Base-by-base conservation (phyloP, 2,797 vertebrate species). In the Melanotaenia maccullochi region DNA sequence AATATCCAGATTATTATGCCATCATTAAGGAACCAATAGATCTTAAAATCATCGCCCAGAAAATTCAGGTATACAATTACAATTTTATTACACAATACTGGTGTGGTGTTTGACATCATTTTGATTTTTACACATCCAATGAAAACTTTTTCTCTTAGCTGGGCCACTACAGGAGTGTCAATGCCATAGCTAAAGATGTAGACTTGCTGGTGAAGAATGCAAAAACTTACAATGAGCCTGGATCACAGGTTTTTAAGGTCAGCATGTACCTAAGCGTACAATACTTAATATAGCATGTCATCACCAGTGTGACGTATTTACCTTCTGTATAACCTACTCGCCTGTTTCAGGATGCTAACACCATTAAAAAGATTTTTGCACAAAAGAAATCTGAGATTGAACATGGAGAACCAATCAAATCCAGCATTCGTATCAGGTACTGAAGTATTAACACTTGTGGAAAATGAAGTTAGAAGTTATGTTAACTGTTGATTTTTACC, bases 1-100 rank as follows among this genome's bases (percentile, higher is more conserved):
- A 99, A 97, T 99, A 99, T 91, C 98, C 98, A 84, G 98, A 99
- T 94, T 99, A 99, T 95, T 99, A 97, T 88, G 97, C 97, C 88
- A 96, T 99, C 93, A 99, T 99, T 87, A 99, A 99, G 90, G 97
- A 99, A 69, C 98, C 98, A 52, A 97, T 99, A 61, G 98, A 99
- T 94, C 94, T 99, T 85, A 99, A 98, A 94, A 95, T 95, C 65
- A 95, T 99, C 72, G 95, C 97, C 67, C 98, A 99, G 82, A 96
- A 97, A 91, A 99, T 99, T 93, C 98, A 99, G 96, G 98, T 99
- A 82, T 5, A 14, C 9, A 12, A 0, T 71, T 38, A n/a, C 1
- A 18, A 25, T 0, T 40, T 61, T 22, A n/a, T 6, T 12, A 9
- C 49, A 16, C 30, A 49, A 25, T 56, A 2, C 7, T 49, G 33